Conservation (phyloP, 2,888 invertebrate genomes). For the Apodemia duryi region DNA sequence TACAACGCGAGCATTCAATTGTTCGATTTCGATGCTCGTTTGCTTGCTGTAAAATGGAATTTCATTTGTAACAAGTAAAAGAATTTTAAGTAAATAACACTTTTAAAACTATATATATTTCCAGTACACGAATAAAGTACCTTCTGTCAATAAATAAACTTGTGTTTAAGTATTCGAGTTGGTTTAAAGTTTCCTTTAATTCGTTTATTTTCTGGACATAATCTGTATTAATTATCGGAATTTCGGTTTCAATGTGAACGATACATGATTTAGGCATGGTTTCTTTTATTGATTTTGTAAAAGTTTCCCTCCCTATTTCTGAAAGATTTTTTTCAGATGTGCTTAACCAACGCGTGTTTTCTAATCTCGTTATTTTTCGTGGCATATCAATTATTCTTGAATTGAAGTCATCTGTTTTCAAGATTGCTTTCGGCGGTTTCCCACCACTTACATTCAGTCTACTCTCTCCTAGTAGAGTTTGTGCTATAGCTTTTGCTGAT, state of each 20-base stretch:
- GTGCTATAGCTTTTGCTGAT: constrained; percentile 86
- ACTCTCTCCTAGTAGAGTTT: constrained; percentile 81
- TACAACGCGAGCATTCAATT: constrained; percentile 95
- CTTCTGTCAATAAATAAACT: constrained; percentile 82
- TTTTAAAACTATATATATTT: not conserved
- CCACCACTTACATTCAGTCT: constrained; percentile 72
- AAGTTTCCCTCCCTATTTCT: constrained; percentile 33
- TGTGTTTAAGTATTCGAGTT: constrained; percentile 81
- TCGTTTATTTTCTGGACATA: constrained; percentile 79
- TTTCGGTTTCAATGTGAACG: constrained; percentile 55
- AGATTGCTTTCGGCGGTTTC: constrained; percentile 47
- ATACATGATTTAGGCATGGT: constrained; percentile 56
- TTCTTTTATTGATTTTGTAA: constrained; percentile 46
- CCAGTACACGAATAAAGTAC: constrained; percentile 52
- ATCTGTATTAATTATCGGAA: constrained; percentile 72
- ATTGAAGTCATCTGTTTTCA: constrained; percentile 22
- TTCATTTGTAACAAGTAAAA: not conserved
- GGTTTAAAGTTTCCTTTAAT: constrained; percentile 81
- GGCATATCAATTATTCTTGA: constrained; percentile 17
- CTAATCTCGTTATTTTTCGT: constrained; percentile 20
- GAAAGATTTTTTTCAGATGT: constrained; percentile 26
- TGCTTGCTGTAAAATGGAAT: constrained; percentile 85
- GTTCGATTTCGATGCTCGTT: constrained; percentile 98
- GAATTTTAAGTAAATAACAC: constrained; percentile 5
- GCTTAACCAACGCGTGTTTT: constrained; percentile 17